A percentile compares a stretch with the other conserved stretches of the same genome.
phyloP scores from a whole-genome alignment of 2,888 invertebrate species.

The Pyrgus malvae region DNA sequence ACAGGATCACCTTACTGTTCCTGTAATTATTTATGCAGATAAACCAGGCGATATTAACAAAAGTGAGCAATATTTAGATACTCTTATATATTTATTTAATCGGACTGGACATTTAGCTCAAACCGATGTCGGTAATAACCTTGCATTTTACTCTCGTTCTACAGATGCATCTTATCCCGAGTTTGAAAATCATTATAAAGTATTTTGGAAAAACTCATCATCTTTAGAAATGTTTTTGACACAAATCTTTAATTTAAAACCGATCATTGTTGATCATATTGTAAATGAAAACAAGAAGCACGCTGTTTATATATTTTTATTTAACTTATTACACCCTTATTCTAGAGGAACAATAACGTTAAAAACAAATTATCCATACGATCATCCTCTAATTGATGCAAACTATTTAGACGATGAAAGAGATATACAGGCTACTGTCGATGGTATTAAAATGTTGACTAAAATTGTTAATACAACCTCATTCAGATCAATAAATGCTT shows the following conservation, averaged over 20 bases:
- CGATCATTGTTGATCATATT: slow-evolving; percentile 43
- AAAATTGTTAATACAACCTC: slow-evolving; percentile 47
- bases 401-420: slow-evolving; percentile 82
- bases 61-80: slow-evolving; percentile 47
- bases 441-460: slow-evolving; percentile 50
- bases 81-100: slow-evolving; percentile 71
- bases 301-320: slow-evolving; percentile 51
- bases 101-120: slow-evolving; percentile 74
- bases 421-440: slow-evolving; percentile 65
- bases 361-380: slow-evolving; percentile 77
- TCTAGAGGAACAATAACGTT: slow-evolving; percentile 81
- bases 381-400: slow-evolving; percentile 82
- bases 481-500: slow-evolving; percentile 49
- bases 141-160: slow-evolving; percentile 47
- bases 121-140: slow-evolving; percentile 77
- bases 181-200: slow-evolving; percentile 47
- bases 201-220: slow-evolving; percentile 51
- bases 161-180: slow-evolving; percentile 51
- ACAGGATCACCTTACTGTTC: slow-evolving; percentile 74
- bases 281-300: slow-evolving; percentile 45
- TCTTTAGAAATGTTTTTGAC: neutral
- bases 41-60: slow-evolving; percentile 44
- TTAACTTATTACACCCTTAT: slow-evolving; percentile 69
- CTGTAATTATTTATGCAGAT: slow-evolving; percentile 55
- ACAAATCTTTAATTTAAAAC: slow-evolving; percentile 38